phyloP scores from a whole-genome alignment of 2,888 invertebrate genomes.

The Scrobipalpa atriplicella region DNA sequence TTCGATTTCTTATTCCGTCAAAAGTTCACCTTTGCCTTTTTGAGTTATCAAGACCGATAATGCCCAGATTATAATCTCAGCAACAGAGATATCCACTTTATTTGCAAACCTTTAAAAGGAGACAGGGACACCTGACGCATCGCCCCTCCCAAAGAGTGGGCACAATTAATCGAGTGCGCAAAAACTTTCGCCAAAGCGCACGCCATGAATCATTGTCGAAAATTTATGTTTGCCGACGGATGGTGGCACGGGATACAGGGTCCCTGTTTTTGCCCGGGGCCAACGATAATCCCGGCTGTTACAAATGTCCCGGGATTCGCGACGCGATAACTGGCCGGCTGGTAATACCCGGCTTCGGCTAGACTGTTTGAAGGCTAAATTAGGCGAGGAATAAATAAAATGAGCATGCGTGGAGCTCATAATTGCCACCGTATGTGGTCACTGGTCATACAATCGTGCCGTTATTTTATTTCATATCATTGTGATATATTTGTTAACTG shows the following conservation, averaged over 20 bases:
- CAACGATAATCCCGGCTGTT: slow-evolving; percentile 60
- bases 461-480: too few relatives aligned
- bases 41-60: not conserved
- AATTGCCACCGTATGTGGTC: not conserved
- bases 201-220: slow-evolving; percentile 78
- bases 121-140: slow-evolving; percentile 24
- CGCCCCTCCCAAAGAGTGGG: slow-evolving; percentile 52
- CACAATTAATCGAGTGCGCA: slow-evolving; percentile 68
- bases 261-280: slow-evolving; percentile 69
- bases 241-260: slow-evolving; percentile 36
- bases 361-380: slow-evolving; percentile 21
- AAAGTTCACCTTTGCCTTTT: not conserved
- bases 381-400: not conserved
- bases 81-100: slow-evolving; percentile 21
- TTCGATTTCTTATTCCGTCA: not conserved
- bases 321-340: slow-evolving; percentile 17
- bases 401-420: not conserved
- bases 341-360: slow-evolving; percentile 13
- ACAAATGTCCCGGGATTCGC: slow-evolving; percentile 39
- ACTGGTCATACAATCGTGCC: not conserved
- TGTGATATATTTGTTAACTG: too few relatives aligned
- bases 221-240: slow-evolving; percentile 71
- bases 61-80: slow-evolving; percentile 20
- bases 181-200: slow-evolving; percentile 66
- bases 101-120: slow-evolving; percentile 16